These are phyloP conservation scores for Aurelia coerulea DNA, from an alignment of 30 jellyfish, hydroid and myxozoan species.

Conservation along the genomic window DNA sequence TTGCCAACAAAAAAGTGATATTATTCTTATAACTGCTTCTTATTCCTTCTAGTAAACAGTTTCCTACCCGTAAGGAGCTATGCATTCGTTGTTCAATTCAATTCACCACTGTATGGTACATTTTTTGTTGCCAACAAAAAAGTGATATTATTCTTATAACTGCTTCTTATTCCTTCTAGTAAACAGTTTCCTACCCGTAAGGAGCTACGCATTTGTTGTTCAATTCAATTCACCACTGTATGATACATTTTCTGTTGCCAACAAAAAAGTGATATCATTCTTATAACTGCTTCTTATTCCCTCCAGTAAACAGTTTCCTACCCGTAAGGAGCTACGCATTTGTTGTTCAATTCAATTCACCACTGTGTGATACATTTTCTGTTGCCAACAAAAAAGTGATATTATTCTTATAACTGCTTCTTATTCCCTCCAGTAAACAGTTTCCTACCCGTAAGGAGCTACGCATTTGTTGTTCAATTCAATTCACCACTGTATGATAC, in stretches of 20 bases:
- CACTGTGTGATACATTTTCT: no score
- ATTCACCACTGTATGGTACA: no score
- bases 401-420: background rate
- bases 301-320: slow-evolving; percentile 13
- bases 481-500: slow-evolving; percentile 47
- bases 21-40: no score
- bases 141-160: background rate
- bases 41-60: no score
- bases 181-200: background rate
- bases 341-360: no score
- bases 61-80: no score
- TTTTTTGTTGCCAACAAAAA: background rate
- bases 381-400: background rate
- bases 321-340: no score
- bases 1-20: no score
- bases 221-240: no score
- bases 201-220: no score
- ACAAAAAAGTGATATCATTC: background rate
- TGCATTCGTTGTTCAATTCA: no score
- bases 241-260: background rate
- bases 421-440: slow-evolving; percentile 20
- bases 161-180: background rate
- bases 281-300: background rate
- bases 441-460: slow-evolving; percentile 49
- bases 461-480: slow-evolving; percentile 51